Percentiles rank a stretch among this genome's conserved stretches.
Conservation (phyloP, 1,140 invertebrate species). For the Heliconius himera region DNA sequence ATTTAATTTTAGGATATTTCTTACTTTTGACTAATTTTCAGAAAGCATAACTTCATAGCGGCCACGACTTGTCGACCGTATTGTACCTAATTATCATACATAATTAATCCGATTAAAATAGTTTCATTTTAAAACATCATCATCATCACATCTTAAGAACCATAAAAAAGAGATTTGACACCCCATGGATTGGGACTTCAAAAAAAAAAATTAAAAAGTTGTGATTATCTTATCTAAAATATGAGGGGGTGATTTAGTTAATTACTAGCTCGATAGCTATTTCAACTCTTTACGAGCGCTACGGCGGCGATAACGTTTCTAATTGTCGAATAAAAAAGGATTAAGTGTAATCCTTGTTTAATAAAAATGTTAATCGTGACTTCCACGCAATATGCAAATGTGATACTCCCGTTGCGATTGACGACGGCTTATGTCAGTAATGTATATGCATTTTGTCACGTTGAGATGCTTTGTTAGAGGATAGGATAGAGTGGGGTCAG, state of each 20-base stretch:
- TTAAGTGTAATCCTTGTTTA: conserved; percentile 77
- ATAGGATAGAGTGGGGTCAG: no score
- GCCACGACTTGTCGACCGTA: no score
- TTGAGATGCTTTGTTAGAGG: neutral
- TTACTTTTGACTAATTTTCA: no score
- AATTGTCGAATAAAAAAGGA: conserved; percentile 81
- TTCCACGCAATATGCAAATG: conserved; percentile 73
- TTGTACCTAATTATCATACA: no score
- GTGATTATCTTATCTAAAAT: conserved; percentile 68
- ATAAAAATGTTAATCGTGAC: conserved; percentile 80
- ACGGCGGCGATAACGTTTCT: conserved; percentile 71
- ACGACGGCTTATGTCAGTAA: conserved; percentile 43
- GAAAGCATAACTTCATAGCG: no score
- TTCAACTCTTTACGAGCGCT: conserved; percentile 78
- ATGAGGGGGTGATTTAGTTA: conserved; percentile 66
- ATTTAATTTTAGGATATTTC: no score
- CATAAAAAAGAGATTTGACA: conserved; percentile 46
- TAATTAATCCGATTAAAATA: neutral
- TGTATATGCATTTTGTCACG: conserved; percentile 37
- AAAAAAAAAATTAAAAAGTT: conserved; percentile 50
- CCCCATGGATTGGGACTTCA: conserved; percentile 49
- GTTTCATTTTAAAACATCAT: neutral
- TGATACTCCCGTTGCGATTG: conserved; percentile 62
- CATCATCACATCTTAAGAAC: neutral
- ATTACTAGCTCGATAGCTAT: conserved; percentile 72